Percentiles rank a stretch among this genome's conserved stretches.
Evolutionary conservation across 2,113 vertebrate species (phyloP).

Genomic region (Lycocorax pyrrhopterus): DNA sequence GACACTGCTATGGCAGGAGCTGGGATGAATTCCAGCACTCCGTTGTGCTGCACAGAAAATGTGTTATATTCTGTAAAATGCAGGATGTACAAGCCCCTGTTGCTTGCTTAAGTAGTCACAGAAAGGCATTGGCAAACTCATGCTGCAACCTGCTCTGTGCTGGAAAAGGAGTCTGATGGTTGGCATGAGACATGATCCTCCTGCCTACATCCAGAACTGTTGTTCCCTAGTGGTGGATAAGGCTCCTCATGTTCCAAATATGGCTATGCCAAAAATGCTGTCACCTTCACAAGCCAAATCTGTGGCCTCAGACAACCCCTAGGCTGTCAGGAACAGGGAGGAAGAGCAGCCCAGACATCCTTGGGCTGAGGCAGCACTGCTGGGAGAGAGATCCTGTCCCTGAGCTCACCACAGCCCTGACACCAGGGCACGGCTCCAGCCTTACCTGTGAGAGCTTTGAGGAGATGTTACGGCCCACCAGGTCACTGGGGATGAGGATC

Average conservation of each 20-base stretch:
- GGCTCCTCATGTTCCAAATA: neutral
- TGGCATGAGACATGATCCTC: neutral
- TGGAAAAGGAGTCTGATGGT: neutral
- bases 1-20: neutral
- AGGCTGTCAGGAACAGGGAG: neutral
- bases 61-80: neutral
- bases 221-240: neutral
- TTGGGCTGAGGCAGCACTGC: neutral
- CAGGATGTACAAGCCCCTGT: neutral
- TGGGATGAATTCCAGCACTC: neutral
- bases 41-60: neutral
- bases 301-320: neutral
- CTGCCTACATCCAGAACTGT: neutral
- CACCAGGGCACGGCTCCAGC: neutral
- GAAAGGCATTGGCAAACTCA: neutral
- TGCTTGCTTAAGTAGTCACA: neutral
- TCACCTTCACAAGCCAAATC: neutral
- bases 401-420: neutral
- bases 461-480: slow-evolving; percentile 37
- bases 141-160: neutral
- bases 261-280: neutral
- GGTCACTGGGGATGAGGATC: slow-evolving; percentile 68
- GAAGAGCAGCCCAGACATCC: neutral
- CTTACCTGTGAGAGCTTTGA: slow-evolving; percentile 10
- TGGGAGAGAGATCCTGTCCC: neutral